A percentile compares a stretch with the other conserved stretches of the same genome.
Conservation (phyloP, 2,888 invertebrate species). For the Pachliopta kotzebuea region DNA sequence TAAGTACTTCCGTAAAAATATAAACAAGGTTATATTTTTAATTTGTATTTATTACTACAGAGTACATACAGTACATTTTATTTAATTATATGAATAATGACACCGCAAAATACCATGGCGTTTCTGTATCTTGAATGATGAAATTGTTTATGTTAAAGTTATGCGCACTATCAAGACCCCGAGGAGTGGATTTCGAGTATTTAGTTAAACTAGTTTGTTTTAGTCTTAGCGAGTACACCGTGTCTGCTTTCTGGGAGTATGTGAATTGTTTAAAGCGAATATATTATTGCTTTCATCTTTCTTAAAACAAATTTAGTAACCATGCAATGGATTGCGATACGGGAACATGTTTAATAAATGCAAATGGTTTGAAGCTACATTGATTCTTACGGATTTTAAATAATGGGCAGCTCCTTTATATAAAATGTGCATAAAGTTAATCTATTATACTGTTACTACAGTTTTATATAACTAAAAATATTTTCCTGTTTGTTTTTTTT, state of each 20-base stretch:
- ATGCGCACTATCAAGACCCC: not conserved
- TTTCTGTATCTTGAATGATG: not conserved
- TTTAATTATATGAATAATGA: not conserved
- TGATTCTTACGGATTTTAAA: not conserved
- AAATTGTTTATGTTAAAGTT: not conserved
- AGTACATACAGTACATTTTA: too few relatives aligned
- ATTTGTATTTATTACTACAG: not conserved
- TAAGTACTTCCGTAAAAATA: not conserved
- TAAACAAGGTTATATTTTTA: not conserved
- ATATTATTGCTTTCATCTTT: not conserved
- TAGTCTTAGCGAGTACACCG: slow-evolving; percentile 1
- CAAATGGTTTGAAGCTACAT: not conserved
- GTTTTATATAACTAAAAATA: too few relatives aligned
- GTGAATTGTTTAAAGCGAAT: slow-evolving; percentile 16
- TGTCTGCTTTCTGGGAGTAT: slow-evolving; percentile 1
- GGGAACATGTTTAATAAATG: not conserved
- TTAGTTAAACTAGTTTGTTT: slow-evolving; percentile 4
- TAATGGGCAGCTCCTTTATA: not conserved
- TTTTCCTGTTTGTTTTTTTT: too few relatives aligned
- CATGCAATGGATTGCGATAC: not conserved
- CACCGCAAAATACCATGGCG: too few relatives aligned
- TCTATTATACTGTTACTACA: too few relatives aligned
- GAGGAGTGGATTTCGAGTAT: slow-evolving; percentile 3
- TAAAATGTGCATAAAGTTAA: too few relatives aligned
- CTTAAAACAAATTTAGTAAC: not conserved